Conservation (phyloP, 2,888 invertebrate genomes). For the Polymixis flavicincta region DNA sequence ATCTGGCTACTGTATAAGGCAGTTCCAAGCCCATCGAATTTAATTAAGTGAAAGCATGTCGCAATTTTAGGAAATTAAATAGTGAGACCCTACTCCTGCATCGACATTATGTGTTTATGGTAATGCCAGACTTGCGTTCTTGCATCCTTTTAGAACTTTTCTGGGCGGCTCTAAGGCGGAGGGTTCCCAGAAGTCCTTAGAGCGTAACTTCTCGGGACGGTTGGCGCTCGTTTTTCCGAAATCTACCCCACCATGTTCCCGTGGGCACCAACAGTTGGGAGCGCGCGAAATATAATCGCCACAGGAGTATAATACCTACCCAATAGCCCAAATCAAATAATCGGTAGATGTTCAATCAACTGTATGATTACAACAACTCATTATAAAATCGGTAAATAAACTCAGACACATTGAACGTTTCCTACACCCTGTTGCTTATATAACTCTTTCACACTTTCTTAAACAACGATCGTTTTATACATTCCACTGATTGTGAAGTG, state of each 20-base stretch:
- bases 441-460: constrained; percentile 59
- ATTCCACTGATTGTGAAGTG: constrained; percentile 28
- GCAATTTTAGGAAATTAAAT: not conserved
- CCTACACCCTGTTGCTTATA: constrained; percentile 41
- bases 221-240: not conserved
- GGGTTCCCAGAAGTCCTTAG: not conserved
- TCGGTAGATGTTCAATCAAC: constrained; percentile 25
- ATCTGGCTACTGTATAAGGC: constrained; percentile 8
- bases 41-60: not conserved
- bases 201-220: not conserved
- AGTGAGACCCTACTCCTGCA: not conserved
- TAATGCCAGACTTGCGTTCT: not conserved
- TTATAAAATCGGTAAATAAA: constrained; percentile 49
- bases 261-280: not conserved
- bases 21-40: not conserved
- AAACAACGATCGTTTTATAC: constrained; percentile 38
- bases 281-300: rapidly evolving
- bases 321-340: constrained; percentile 9
- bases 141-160: not conserved
- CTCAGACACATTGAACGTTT: constrained; percentile 34
- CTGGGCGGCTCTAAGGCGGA: too few species aligned
- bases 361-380: constrained; percentile 23
- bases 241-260: not conserved
- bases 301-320: not conserved
- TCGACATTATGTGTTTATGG: not conserved